A percentile compares a stretch with the other conserved stretches of the same genome.
These are phyloP conservation scores for Scleropages formosus DNA, from an alignment of 2,797 vertebrate genomes.

Conservation along the genomic window DNA sequence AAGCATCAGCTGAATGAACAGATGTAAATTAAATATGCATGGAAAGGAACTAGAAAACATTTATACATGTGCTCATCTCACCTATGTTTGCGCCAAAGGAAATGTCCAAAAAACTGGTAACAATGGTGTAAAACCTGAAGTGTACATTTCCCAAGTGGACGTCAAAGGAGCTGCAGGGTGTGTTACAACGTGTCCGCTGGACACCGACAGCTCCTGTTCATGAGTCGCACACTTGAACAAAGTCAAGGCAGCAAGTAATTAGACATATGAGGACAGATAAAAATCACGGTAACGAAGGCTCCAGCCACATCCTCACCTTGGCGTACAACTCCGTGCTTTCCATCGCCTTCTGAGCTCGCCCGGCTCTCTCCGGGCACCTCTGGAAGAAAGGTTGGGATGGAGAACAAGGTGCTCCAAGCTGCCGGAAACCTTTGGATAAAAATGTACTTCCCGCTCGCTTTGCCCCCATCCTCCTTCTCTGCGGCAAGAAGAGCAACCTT, in stretches of 20 bases:
- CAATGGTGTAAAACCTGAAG: too few relatives aligned
- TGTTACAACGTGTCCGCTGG: too few relatives aligned
- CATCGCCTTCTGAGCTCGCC: constrained; percentile 51
- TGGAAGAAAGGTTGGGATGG: constrained; percentile 12
- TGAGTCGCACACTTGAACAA: too few relatives aligned
- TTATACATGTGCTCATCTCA: not conserved
- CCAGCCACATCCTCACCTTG: constrained; percentile 59
- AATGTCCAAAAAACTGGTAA: too few relatives aligned
- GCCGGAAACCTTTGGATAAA: not conserved
- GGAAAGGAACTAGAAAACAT: not conserved
- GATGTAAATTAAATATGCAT: too few relatives aligned
- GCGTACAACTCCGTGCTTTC: constrained; percentile 67
- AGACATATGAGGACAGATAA: not conserved
- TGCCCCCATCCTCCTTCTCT: constrained; percentile 29
- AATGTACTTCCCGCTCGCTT: constrained; percentile 7
- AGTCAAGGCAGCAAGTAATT: too few relatives aligned
- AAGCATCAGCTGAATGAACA: too few relatives aligned
- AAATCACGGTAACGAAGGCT: not conserved
- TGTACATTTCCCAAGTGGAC: too few relatives aligned
- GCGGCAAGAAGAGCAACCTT: constrained; percentile 30
- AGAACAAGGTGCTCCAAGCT: not conserved
- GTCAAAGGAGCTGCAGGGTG: too few relatives aligned
- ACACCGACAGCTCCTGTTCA: too few relatives aligned
- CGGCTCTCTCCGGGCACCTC: not conserved
- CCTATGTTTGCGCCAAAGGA: too few relatives aligned